phyloP scores from a whole-genome alignment of 1,140 invertebrate genomes.

The Hermetia illucens region DNA sequence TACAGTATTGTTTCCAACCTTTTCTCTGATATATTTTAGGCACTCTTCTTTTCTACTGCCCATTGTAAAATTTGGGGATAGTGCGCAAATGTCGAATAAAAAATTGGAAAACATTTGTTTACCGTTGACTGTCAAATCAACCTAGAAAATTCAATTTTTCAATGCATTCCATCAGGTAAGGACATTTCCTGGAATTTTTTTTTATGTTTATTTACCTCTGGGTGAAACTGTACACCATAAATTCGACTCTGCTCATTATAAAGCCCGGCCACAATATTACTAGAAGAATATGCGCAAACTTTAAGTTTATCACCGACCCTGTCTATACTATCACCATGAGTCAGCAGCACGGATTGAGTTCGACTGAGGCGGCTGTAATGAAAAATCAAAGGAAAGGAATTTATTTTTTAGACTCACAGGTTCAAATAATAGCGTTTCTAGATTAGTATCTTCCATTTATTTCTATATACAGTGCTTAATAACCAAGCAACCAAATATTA shows the following conservation, averaged over 20 bases:
- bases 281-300: constrained; percentile 67
- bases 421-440: too few relatives aligned
- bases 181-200: constrained; percentile 3
- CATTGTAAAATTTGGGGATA: constrained; percentile 81
- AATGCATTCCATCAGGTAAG: constrained; percentile 1
- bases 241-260: constrained; percentile 80
- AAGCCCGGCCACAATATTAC: constrained; percentile 73
- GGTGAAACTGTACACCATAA: constrained; percentile 98
- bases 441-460: too few relatives aligned
- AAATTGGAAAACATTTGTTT: constrained; percentile 89
- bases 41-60: constrained; percentile 78
- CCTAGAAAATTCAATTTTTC: constrained; percentile 30
- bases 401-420: neutral
- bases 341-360: constrained; percentile 81
- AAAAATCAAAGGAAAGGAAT: constrained; percentile 4
- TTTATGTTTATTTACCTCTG: constrained; percentile 41
- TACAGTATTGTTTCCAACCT: constrained; percentile 86
- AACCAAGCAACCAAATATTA: too few relatives aligned
- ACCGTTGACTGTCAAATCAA: constrained; percentile 88
- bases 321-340: constrained; percentile 93
- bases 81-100: constrained; percentile 76
- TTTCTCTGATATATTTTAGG: constrained; percentile 82
- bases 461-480: too few relatives aligned
- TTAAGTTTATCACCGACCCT: constrained; percentile 77
- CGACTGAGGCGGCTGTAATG: constrained; percentile 63